phyloP scores from a whole-genome alignment of 2,797 vertebrate genomes.

The Telmatherina bonti region DNA sequence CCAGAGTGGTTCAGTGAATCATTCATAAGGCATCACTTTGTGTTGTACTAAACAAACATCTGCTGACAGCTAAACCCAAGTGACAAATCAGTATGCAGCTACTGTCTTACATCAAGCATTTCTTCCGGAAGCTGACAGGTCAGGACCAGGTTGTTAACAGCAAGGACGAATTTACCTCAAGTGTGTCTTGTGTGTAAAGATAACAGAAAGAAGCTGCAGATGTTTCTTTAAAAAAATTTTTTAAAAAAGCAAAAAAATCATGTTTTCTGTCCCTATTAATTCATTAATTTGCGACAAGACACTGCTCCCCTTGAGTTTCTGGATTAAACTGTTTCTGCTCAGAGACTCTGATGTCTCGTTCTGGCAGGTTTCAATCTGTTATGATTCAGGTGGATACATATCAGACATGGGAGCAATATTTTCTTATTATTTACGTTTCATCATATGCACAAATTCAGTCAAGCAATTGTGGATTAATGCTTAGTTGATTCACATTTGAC shows the following conservation, averaged over 20 bases:
- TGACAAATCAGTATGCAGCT: conserved; percentile 30
- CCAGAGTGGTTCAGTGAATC: no score
- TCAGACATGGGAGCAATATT: not conserved
- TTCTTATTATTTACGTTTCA: not conserved
- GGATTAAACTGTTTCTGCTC: conserved; percentile 7
- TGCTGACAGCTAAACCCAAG: conserved; percentile 20
- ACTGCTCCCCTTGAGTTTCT: conserved; percentile 5
- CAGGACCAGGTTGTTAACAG: conserved; percentile 46
- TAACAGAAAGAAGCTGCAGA: conserved; percentile 28
- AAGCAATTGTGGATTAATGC: no score
- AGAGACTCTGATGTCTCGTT: not conserved
- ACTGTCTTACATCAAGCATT: conserved; percentile 37
- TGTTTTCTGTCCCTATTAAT: conserved; percentile 33
- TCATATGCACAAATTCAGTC: not conserved
- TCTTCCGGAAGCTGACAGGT: conserved; percentile 40
- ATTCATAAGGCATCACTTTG: not conserved
- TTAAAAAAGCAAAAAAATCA: not conserved
- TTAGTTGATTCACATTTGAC: no score
- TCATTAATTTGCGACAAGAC: conserved; percentile 23
- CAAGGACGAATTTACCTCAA: conserved; percentile 45
- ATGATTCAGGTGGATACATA: not conserved
- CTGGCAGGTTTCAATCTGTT: conserved; percentile 9
- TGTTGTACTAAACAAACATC: conserved; percentile 13
- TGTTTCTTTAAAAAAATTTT: not conserved
- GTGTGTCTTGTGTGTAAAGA: conserved; percentile 37